Percentiles rank a stretch among this genome's conserved stretches.
Evolutionary conservation across 2,888 invertebrate species (phyloP).

Genomic region (Thecophora atra): DNA sequence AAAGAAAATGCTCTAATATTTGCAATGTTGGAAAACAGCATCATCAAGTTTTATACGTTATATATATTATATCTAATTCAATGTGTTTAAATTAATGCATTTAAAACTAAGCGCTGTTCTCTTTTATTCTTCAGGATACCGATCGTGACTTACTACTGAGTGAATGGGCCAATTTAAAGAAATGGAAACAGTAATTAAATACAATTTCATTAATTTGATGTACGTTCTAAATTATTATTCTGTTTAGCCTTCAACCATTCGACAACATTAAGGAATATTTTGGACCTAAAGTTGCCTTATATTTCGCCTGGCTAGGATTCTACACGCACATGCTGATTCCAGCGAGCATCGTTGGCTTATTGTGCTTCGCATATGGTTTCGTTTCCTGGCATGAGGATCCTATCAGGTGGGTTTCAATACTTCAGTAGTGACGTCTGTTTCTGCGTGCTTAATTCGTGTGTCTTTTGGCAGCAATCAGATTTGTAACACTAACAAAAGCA

Average conservation of each 20-base stretch:
- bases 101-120: background rate
- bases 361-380: conserved; percentile 74
- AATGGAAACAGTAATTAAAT: conserved; percentile 71
- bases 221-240: conserved; percentile 4
- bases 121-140: conserved; percentile 66
- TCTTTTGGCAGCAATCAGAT: conserved; percentile 69
- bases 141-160: conserved; percentile 71
- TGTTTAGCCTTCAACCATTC: conserved; percentile 71
- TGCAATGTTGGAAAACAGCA: too few relatives aligned
- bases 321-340: conserved; percentile 86
- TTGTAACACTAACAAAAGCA: conserved; percentile 68
- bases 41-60: too few relatives aligned
- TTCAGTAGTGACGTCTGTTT: background rate
- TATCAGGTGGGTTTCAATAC: conserved; percentile 56
- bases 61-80: too few relatives aligned
- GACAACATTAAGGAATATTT: conserved; percentile 82
- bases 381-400: conserved; percentile 67
- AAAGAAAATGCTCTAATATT: too few relatives aligned
- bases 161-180: conserved; percentile 77
- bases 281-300: conserved; percentile 80
- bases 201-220: background rate
- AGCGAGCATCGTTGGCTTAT: conserved; percentile 74
- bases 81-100: too few relatives aligned
- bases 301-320: conserved; percentile 87
- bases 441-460: too few relatives aligned